Evolutionary conservation across 2,888 invertebrate species (phyloP), one percentile per base, ranked within the genome.

Genomic region (Julus scandinavius): DNA sequence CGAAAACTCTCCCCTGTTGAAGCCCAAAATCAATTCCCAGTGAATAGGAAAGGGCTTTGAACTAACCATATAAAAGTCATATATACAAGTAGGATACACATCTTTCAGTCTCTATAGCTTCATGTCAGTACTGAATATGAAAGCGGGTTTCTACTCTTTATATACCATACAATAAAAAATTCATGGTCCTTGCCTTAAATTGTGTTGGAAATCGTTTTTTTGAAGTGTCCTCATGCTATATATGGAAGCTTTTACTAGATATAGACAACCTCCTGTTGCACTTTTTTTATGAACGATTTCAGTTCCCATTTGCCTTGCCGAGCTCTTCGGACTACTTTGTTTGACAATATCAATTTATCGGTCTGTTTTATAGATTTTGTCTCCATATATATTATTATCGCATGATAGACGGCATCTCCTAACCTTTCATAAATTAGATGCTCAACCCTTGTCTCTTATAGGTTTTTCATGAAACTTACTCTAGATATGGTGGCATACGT

Each of bases 181-280:
- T 72, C 29, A 72, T 72, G 20, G 72, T 9, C 72, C 29, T 29
- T 72, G 72, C 29, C 72, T 72, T 7, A 72, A 72, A 20, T 72
- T 72, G 72, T 72, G 29, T 20, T 72, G 29, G 29, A 72, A 72
- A 72, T 72, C 72, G 72, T 72, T 72, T 72, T 72, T 72, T n/a
- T n/a, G 20, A 15, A 29, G 29, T 72, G 72, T 20, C 29, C 72
- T 29, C 0, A 72, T 45, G 41, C 41, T 5, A 6, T 72, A 29
- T 72, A 9, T 1, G 72, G 72, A 20, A 72, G 72, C 72, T 72
- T 2, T 20, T 5, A 6, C 3, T 29, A 72, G 20, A 2, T 20
- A 72, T 29, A 72, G 72, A n/a, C 72, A 72, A 72, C 72, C 72
- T 72, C 72, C 72, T 72, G 72, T 72, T 72, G 72, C 72, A 72